A percentile compares a stretch with the other conserved stretches of the same genome.
phyloP scores from a whole-genome alignment of 2,797 vertebrate species.

The Leptodactylus fallax region DNA sequence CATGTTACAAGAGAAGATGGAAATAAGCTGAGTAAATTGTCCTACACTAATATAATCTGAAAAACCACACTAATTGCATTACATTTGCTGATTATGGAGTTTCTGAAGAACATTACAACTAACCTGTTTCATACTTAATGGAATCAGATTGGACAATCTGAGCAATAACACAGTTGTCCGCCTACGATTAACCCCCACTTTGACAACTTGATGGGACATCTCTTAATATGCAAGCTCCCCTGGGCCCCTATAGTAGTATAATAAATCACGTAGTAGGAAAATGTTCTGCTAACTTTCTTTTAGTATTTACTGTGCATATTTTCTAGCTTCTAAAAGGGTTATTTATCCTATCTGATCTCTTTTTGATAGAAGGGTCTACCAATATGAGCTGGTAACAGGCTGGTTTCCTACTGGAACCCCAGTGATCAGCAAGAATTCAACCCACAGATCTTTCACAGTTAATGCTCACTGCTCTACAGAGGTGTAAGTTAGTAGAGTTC shows the following conservation, averaged over 20 bases:
- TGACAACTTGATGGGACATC: constrained; percentile 7
- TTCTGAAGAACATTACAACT: constrained; percentile 42
- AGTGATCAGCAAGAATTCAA: neutral
- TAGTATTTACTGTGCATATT: neutral
- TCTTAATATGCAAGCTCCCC: neutral
- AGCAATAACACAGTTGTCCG: constrained; percentile 5
- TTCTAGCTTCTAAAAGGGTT: neutral
- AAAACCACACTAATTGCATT: constrained; percentile 52
- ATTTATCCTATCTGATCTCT: neutral
- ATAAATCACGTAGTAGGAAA: neutral
- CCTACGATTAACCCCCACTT: constrained; percentile 13
- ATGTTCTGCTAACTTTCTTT: neutral
- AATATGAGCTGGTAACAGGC: neutral
- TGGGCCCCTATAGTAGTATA: neutral
- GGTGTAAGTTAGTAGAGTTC: no score
- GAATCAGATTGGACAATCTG: constrained; percentile 17
- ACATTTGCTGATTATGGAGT: constrained; percentile 42
- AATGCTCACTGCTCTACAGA: no score
- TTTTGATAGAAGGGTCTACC: neutral
- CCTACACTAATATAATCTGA: constrained; percentile 46
- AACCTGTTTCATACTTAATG: constrained; percentile 21
- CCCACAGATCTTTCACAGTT: no score
- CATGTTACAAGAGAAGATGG: constrained; percentile 17
- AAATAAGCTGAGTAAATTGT: constrained; percentile 53
- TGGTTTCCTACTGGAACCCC: neutral